phyloP scores from a whole-genome alignment of 2,797 vertebrate species.

The Takifugu ocellatus region DNA sequence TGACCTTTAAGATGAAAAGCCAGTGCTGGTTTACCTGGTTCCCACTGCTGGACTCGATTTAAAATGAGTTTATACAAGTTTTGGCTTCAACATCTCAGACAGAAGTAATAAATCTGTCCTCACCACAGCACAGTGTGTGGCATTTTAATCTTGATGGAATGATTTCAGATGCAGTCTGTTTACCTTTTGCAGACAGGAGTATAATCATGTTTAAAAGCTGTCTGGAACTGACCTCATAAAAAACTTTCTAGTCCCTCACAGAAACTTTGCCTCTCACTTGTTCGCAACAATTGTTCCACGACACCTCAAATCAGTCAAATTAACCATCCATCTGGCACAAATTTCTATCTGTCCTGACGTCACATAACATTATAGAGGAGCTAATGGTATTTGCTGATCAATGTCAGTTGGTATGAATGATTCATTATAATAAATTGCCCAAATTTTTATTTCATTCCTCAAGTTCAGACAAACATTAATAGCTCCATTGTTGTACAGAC shows the following conservation, averaged over 20 bases:
- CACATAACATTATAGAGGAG: too few relatives aligned
- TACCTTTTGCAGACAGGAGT: background rate
- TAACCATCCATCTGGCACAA: too few relatives aligned
- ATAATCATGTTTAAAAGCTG: background rate
- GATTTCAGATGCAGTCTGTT: background rate
- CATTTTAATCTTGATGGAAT: background rate
- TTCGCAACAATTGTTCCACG: too few relatives aligned
- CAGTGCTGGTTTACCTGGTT: background rate
- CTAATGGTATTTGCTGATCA: too few relatives aligned
- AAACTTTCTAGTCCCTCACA: too few relatives aligned
- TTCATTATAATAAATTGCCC: too few relatives aligned
- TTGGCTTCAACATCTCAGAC: slow-evolving; percentile 4
- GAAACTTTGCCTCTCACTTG: background rate
- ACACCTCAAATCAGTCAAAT: background rate
- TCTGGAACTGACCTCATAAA: background rate
- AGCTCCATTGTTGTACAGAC: too few relatives aligned
- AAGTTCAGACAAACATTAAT: too few relatives aligned
- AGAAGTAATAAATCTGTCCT: slow-evolving; percentile 5
- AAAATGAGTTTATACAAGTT: background rate
- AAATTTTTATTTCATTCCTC: too few relatives aligned
- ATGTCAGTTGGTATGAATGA: too few relatives aligned
- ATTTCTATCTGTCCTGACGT: too few relatives aligned
- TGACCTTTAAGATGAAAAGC: slow-evolving; percentile 4
- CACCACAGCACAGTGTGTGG: background rate
- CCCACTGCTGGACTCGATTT: slow-evolving; percentile 5